phyloP scores from a whole-genome alignment of 2,888 invertebrate genomes.

The Poecilobothrus nobilitatus region DNA sequence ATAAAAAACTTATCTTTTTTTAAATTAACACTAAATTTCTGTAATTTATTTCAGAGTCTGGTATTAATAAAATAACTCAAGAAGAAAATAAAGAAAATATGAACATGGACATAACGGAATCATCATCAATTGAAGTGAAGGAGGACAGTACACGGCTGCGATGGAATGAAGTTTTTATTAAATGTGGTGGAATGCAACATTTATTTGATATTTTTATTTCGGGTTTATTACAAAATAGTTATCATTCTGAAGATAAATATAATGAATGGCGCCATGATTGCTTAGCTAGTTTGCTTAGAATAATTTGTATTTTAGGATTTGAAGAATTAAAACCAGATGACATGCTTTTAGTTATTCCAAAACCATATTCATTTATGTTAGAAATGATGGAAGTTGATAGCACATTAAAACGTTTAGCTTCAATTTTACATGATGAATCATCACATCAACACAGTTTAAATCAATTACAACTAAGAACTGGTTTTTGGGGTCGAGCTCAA shows the following conservation, averaged over 20 bases:
- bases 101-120: conserved; percentile 14
- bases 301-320: conserved; percentile 79
- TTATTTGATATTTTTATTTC: conserved; percentile 88
- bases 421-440: conserved; percentile 70
- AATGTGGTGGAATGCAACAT: conserved; percentile 78
- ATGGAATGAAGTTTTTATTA: conserved; percentile 76
- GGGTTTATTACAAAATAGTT: conserved; percentile 67
- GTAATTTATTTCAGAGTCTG: not conserved
- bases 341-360: conserved; percentile 58
- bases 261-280: conserved; percentile 92
- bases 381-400: conserved; percentile 78
- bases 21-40: no score
- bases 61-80: conserved; percentile 19
- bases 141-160: conserved; percentile 17
- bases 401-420: conserved; percentile 74
- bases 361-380: conserved; percentile 50
- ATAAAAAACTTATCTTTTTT: not conserved
- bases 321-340: conserved; percentile 44
- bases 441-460: conserved; percentile 56
- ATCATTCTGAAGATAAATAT: conserved; percentile 51
- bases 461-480: conserved; percentile 78
- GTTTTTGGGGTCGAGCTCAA: conserved; percentile 87
- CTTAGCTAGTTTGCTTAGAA: conserved; percentile 73
- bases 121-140: not conserved
- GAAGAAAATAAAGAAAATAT: conserved; percentile 23